Percentiles rank a stretch among this genome's conserved stretches.
Conservation (phyloP, 2,888 invertebrate genomes). For the Pheosia tremula region DNA sequence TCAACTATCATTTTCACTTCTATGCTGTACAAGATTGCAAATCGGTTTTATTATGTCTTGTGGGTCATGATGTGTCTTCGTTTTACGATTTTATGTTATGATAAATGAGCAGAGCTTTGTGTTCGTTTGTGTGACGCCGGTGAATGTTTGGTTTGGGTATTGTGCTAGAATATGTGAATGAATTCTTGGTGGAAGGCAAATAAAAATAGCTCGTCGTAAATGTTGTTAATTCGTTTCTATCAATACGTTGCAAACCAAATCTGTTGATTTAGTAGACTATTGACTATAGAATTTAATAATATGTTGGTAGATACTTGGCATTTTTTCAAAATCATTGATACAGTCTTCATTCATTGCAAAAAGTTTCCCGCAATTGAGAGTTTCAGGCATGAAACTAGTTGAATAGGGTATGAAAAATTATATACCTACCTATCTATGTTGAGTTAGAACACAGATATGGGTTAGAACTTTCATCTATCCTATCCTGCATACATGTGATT, state of each 20-base stretch:
- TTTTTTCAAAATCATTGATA: too few species aligned
- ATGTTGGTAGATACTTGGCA: too few species aligned
- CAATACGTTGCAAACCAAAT: slow-evolving; percentile 7
- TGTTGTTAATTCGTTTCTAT: slow-evolving; percentile 21
- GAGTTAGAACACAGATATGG: too few species aligned
- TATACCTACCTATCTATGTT: too few species aligned
- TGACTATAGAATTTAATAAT: neutral
- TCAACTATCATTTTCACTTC: slow-evolving; percentile 80
- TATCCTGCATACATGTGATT: too few species aligned
- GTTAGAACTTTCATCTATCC: too few species aligned
- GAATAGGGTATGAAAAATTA: too few species aligned
- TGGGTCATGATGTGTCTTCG: slow-evolving; percentile 59
- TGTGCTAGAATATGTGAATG: slow-evolving; percentile 46
- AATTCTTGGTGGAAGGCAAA: slow-evolving; percentile 60
- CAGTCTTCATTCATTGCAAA: too few species aligned
- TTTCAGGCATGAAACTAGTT: too few species aligned
- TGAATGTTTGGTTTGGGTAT: slow-evolving; percentile 69
- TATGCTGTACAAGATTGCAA: slow-evolving; percentile 61
- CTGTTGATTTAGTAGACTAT: neutral
- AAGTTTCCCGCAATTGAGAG: too few species aligned
- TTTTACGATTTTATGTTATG: slow-evolving; percentile 65
- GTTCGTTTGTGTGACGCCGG: slow-evolving; percentile 58
- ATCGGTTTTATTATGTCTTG: slow-evolving; percentile 74
- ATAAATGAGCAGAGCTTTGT: slow-evolving; percentile 68
- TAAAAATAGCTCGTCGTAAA: slow-evolving; percentile 45